Percentiles rank a stretch among this genome's conserved stretches.
Conservation (phyloP, 2,888 invertebrate genomes). For the Phortica okadai region DNA sequence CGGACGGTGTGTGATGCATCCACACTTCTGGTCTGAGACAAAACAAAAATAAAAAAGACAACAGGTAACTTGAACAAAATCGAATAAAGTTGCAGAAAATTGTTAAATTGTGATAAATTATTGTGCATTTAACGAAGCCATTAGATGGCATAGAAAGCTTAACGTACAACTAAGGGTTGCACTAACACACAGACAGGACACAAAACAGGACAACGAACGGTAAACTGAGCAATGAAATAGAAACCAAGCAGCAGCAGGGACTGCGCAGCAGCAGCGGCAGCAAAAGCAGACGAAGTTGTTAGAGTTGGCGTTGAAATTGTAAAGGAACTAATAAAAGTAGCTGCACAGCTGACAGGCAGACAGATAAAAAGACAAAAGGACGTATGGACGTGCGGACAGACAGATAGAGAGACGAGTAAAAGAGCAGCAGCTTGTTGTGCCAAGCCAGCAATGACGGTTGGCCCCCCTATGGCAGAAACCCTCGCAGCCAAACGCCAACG, state of each 20-base stretch:
- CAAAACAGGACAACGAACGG: background rate
- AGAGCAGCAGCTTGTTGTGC: background rate
- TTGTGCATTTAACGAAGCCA: constrained; percentile 58
- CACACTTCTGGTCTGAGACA: background rate
- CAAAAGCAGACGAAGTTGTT: constrained; percentile 12
- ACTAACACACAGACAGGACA: background rate
- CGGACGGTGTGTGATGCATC: too few relatives aligned
- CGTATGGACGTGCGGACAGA: background rate
- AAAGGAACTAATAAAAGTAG: constrained; percentile 26
- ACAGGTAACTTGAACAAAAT: constrained; percentile 44
- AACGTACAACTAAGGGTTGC: constrained; percentile 3
- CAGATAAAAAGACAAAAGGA: constrained; percentile 8
- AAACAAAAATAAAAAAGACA: constrained; percentile 53
- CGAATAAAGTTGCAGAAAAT: constrained; percentile 65
- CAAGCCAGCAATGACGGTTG: constrained; percentile 4
- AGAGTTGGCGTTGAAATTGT: constrained; percentile 20
- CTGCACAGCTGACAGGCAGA: background rate
- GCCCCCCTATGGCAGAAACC: constrained; percentile 14
- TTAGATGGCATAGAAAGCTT: constrained; percentile 40
- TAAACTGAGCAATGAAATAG: background rate
- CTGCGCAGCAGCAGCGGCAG: background rate
- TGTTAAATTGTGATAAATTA: constrained; percentile 60
- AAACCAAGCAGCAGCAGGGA: constrained; percentile 10
- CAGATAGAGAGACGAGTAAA: background rate
- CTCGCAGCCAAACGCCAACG: background rate